Conservation (phyloP, 2,113 vertebrate genomes). For the Castor canadensis region DNA sequence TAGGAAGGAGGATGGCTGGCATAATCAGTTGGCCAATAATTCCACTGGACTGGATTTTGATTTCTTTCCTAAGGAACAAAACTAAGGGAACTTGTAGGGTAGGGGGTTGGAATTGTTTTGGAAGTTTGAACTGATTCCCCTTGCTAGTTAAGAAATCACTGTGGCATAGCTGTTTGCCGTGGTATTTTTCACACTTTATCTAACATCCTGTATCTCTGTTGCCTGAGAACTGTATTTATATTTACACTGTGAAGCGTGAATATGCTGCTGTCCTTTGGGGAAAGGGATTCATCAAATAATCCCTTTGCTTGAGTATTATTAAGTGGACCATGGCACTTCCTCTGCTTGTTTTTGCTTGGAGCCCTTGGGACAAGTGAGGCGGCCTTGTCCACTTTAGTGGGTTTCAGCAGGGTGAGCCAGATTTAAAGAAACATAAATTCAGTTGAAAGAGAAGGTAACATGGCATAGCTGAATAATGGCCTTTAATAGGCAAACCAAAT, state of each 20-base stretch:
- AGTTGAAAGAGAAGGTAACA: slow-evolving; percentile 72
- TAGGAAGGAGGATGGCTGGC: neutral
- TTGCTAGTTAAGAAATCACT: slow-evolving; percentile 68
- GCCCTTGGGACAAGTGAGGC: slow-evolving; percentile 76
- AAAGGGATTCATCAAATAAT: slow-evolving; percentile 82
- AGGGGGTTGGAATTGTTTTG: slow-evolving; percentile 35
- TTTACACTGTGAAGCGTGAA: slow-evolving; percentile 74
- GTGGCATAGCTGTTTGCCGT: slow-evolving; percentile 52
- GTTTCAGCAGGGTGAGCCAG: slow-evolving; percentile 75
- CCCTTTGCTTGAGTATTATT: slow-evolving; percentile 84
- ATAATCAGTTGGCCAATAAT: neutral
- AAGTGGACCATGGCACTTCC: slow-evolving; percentile 81
- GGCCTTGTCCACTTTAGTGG: slow-evolving; percentile 82
- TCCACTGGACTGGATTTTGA: neutral
- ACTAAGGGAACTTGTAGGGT: neutral
- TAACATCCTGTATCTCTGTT: slow-evolving; percentile 70
- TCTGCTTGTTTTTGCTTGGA: slow-evolving; percentile 80
- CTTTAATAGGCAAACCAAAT: slow-evolving; percentile 87
- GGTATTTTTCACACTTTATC: slow-evolving; percentile 77
- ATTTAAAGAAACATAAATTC: slow-evolving; percentile 85
- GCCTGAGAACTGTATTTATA: slow-evolving; percentile 77
- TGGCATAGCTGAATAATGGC: slow-evolving; percentile 81
- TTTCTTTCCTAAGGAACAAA: slow-evolving; percentile 47
- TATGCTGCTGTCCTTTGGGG: slow-evolving; percentile 73
- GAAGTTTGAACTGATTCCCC: slow-evolving; percentile 57